These are phyloP conservation scores for Dendrophyllia cribrosa DNA, from an alignment of 64 coral and sea anemone species.

Conservation along the genomic window DNA sequence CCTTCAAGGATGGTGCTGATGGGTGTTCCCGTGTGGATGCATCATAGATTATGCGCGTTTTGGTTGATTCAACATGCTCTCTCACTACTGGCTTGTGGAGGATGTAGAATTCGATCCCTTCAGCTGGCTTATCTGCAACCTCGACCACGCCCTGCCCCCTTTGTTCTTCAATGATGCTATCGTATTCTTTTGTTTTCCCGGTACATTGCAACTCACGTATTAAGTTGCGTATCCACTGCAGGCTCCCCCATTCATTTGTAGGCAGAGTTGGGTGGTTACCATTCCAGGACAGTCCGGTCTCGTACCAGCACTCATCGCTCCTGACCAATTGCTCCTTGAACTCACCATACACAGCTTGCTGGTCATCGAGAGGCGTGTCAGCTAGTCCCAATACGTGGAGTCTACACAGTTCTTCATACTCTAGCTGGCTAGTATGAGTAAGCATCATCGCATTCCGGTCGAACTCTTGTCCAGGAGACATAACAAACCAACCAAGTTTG, in stretches of 20 bases:
- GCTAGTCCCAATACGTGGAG: slow-evolving; percentile 39
- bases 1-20: slow-evolving; percentile 13
- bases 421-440: not conserved
- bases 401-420: slow-evolving; percentile 33
- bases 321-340: slow-evolving; percentile 21
- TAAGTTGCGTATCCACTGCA: not conserved
- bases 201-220: too few relatives aligned
- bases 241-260: slow-evolving; percentile 1
- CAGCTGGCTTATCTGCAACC: not conserved
- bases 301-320: slow-evolving; percentile 2
- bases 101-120: not conserved
- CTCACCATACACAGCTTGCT: not conserved
- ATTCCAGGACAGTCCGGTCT: not conserved
- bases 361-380: not conserved
- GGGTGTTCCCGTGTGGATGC: not conserved
- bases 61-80: not conserved
- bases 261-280: slow-evolving; percentile 1
- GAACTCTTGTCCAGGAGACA: slow-evolving; percentile 43
- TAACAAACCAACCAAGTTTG: slow-evolving; percentile 33
- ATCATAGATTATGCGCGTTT: not conserved
- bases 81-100: not conserved
- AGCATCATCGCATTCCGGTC: slow-evolving; percentile 23
- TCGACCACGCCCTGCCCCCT: slow-evolving; percentile 6
- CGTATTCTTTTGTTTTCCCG: not conserved
- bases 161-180: slow-evolving; percentile 28